These are phyloP conservation scores for Gandaritis pyraliata DNA, from an alignment of 2,888 invertebrate genomes.

Conservation along the genomic window DNA sequence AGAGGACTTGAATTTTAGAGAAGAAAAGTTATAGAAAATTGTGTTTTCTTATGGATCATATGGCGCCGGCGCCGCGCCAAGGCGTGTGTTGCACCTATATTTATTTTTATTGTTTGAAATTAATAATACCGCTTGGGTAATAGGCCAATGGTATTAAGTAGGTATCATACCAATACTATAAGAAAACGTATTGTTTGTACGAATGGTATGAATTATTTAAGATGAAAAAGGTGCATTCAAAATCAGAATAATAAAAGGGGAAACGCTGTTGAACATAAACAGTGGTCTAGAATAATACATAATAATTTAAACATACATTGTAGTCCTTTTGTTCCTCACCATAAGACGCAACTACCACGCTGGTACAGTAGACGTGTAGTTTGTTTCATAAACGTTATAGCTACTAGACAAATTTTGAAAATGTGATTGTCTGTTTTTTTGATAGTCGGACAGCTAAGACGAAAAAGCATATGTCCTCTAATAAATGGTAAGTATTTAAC, in stretches of 20 bases:
- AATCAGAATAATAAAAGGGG: conserved; percentile 9
- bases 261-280: conserved; percentile 9
- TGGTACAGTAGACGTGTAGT: not conserved
- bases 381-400: not conserved
- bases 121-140: too few relatives aligned
- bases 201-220: too few relatives aligned
- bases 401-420: not conserved
- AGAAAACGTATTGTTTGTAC: too few relatives aligned
- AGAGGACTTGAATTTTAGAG: too few relatives aligned
- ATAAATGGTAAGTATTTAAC: conserved; percentile 10
- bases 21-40: too few relatives aligned
- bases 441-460: conserved; percentile 17
- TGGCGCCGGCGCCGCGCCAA: too few relatives aligned
- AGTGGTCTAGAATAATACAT: conserved; percentile 10
- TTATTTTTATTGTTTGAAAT: too few relatives aligned
- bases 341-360: not conserved
- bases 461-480: conserved; percentile 5
- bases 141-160: too few relatives aligned
- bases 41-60: too few relatives aligned
- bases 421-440: conserved; percentile 13
- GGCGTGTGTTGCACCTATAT: too few relatives aligned
- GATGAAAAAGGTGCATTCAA: not conserved
- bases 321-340: conserved; percentile 15
- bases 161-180: too few relatives aligned
- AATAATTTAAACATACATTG: conserved; percentile 7